Percentiles rank a stretch among this genome's conserved stretches.
Conservation (phyloP, 2,113 vertebrate genomes). For the Charina bottae region DNA sequence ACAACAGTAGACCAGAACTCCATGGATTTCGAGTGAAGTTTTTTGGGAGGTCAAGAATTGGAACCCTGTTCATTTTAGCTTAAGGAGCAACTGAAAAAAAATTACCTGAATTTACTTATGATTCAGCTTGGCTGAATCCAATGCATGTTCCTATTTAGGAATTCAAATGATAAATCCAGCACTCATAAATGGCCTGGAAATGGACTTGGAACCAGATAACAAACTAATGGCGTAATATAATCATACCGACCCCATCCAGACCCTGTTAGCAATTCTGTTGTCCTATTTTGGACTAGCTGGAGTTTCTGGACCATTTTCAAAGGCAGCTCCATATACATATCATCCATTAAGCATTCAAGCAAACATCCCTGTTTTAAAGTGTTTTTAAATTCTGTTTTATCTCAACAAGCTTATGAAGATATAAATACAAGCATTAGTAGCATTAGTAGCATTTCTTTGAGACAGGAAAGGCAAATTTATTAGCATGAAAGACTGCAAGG, state of each 20-base stretch:
- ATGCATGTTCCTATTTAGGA: not conserved
- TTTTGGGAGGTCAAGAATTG: not conserved
- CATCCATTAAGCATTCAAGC: not conserved
- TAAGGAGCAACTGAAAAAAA: not conserved
- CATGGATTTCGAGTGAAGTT: not conserved
- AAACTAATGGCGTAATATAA: not conserved
- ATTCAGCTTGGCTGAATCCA: not conserved
- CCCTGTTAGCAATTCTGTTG: not conserved
- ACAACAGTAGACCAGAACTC: not conserved
- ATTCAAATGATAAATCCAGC: not conserved
- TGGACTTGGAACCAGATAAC: not conserved
- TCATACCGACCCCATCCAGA: not conserved
- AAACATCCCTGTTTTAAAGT: not conserved
- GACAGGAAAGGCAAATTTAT: not conserved
- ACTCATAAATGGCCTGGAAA: not conserved
- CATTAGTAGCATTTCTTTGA: not conserved
- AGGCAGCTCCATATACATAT: not conserved
- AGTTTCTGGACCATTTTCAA: not conserved
- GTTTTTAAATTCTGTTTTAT: conserved; percentile 1
- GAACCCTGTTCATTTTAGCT: not conserved
- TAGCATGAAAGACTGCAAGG: not conserved
- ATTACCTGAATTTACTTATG: not conserved
- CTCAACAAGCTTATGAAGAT: not conserved
- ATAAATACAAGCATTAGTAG: not conserved
- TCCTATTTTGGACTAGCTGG: not conserved